Base-by-base conservation (phyloP, 1,140 invertebrate species). In the Drosophila elegans region DNA sequence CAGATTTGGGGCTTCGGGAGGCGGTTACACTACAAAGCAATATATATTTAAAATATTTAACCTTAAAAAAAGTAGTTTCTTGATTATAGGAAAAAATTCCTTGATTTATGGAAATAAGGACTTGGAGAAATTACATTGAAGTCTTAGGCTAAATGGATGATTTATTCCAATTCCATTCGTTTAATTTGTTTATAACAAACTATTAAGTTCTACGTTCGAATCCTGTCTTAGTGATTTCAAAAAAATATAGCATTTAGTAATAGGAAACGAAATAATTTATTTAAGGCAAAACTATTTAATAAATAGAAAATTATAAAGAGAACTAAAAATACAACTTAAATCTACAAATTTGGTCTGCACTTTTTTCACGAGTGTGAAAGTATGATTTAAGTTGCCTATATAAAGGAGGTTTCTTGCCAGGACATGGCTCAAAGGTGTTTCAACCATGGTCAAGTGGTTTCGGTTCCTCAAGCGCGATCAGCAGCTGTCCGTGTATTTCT, bases 401-500 rank as follows among this genome's bases (percentile, higher is more conserved):
- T 67, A 75, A 66, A n/a, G 34, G 0, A 1, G 10, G 3, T 10
- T 41, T 2, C 13, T 34, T 5, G 10, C 3, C 16, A 38, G 44
- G 16, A 41, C 7, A 0, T 39, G 13, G 5, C 3, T 25, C 0
- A 7, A 38, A 6, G 4, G 10, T 5, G 6, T 16, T 0, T 21
- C 39, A 1, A 55, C 1, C 13, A 76, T 75, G 48, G 9, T 12
- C 29, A 32, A 9, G 21, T 76, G 48, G 27, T 71, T 77, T 13
- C 61, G 49, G 2, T 78, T 69, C n/a, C 41, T 88, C 16, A 46
- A 45, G 6, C 13, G 39, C 4, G 25, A 83, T 39, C 71, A 88
- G 34, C 56, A 72, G 6, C 32, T 88, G 44, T 0, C 21, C 2
- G 39, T 54, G 5, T 91, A 91, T 13, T 91, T 78, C 0, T 91